A percentile compares a stretch with the other conserved stretches of the same genome.
Conservation (phyloP, 2,888 invertebrate genomes). For the Lycocerus yunnanus region DNA sequence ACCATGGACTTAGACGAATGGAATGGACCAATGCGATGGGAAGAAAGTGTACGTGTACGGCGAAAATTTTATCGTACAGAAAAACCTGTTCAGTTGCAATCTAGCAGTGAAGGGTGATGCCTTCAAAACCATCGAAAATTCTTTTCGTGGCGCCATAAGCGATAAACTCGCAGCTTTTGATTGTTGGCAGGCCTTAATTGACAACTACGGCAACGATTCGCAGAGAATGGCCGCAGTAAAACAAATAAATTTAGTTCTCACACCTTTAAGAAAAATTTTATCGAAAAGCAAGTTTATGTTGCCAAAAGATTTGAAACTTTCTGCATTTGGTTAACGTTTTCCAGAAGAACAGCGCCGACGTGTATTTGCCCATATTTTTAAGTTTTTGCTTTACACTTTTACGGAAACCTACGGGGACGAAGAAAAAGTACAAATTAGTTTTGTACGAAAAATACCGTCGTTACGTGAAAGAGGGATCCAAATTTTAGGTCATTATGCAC, state of each 20-base stretch:
- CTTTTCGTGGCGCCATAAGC: conserved; percentile 65
- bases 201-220: conserved; percentile 63
- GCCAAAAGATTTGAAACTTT: conserved; percentile 73
- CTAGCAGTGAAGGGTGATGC: too few relatives aligned
- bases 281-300: conserved; percentile 69
- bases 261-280: conserved; percentile 73
- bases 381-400: not conserved
- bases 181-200: conserved; percentile 71
- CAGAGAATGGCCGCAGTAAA: conserved; percentile 63
- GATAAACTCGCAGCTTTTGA: conserved; percentile 64
- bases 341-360: conserved; percentile 49
- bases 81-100: too few relatives aligned
- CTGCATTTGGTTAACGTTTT: conserved; percentile 69
- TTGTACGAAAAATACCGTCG: conserved; percentile 37
- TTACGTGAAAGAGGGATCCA: conserved; percentile 44
- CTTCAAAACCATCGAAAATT: conserved; percentile 74
- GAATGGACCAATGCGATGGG: too few relatives aligned
- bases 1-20: too few relatives aligned
- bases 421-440: conserved; percentile 10
- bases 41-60: too few relatives aligned
- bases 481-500: conserved; percentile 42
- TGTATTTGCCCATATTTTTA: not conserved
- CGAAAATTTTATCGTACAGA: too few relatives aligned
- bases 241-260: conserved; percentile 70
- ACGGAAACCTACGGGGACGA: not conserved